A percentile compares a stretch with the other conserved stretches of the same genome.
These are phyloP conservation scores for Marmota monax DNA, from an alignment of 2,113 vertebrate species.

Conservation along the genomic window DNA sequence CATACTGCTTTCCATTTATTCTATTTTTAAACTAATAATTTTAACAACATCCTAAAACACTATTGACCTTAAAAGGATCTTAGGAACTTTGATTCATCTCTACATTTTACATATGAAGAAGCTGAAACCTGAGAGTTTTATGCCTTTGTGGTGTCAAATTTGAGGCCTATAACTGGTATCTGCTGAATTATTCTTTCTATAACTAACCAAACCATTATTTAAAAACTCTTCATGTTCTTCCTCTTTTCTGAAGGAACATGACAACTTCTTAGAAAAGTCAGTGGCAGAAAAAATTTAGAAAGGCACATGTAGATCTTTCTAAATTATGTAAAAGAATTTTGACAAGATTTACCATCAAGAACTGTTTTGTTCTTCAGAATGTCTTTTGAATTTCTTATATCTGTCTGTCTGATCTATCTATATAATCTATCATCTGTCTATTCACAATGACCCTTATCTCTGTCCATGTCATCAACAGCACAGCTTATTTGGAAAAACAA, in stretches of 20 bases:
- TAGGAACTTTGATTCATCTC: background rate
- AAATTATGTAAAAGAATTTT: background rate
- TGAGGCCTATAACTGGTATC: background rate
- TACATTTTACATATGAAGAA: background rate
- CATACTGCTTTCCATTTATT: too few species aligned
- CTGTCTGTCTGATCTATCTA: background rate
- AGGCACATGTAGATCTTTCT: background rate
- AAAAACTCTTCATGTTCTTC: background rate
- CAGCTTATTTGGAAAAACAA: background rate
- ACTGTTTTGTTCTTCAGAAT: background rate
- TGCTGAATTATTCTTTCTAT: background rate
- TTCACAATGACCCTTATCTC: background rate
- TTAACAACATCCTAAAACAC: conserved; percentile 5
- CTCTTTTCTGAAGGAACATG: background rate
- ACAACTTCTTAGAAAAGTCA: background rate
- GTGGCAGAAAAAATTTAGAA: background rate
- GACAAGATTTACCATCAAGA: background rate
- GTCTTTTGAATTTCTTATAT: background rate
- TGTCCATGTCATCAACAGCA: background rate
- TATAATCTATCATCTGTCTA: background rate
- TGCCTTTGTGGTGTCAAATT: background rate
- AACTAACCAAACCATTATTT: background rate
- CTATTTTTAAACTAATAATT: background rate
- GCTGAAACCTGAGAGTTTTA: background rate
- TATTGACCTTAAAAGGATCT: background rate